Evolutionary conservation across 2,113 vertebrate genomes (phyloP), one percentile per base, ranked within the genome.

Genomic region (Scalopus aquaticus): DNA sequence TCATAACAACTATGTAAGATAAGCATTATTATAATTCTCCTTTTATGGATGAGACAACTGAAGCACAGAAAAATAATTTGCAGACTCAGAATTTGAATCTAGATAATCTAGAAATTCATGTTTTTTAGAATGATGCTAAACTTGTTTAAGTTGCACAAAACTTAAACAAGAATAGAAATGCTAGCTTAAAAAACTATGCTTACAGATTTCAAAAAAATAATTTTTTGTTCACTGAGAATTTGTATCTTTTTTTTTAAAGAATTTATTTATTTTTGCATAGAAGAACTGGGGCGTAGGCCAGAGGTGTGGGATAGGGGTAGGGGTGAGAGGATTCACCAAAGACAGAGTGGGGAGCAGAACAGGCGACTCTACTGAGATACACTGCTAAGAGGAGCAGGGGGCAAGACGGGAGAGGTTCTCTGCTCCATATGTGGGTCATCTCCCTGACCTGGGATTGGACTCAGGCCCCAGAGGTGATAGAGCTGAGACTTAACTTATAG

Each of bases 1-100:
- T 97, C 44, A 67, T 78, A 88, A 81, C 67, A 95, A 60, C 54
- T 37, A 62, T 81, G 46, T 65, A 78, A 77, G 73, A 85, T 90
- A 88, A 83, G 54, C 42, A 72, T 90, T 90, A 81, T 56, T 74
- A 58, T 86, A 92, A 73, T 73, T 94, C 35, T 95, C 17, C 32
- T 83, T 85, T 95, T 83, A 87, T 83, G 54, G 35, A 92, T 65
- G 77, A 90, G 72, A 76, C 11, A 78, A 54, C 8, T 39, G 56
- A 76, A 91, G 73, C 39, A 76, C 44, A 64, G 35, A 81, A 42
- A 72, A 35, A 10, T 64, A 56, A 72, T 77, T 12, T 65, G 44
- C 13, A 49, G 81, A 67, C 51, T 60, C 56, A 76, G 60, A 32
- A 77, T 85, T 54, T 84, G 72, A 80, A 88, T 60, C 15, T 17